Evolutionary conservation across 2,797 vertebrate species (phyloP), one percentile per base, ranked within the genome.

Genomic region (Sciurus vulgaris): DNA sequence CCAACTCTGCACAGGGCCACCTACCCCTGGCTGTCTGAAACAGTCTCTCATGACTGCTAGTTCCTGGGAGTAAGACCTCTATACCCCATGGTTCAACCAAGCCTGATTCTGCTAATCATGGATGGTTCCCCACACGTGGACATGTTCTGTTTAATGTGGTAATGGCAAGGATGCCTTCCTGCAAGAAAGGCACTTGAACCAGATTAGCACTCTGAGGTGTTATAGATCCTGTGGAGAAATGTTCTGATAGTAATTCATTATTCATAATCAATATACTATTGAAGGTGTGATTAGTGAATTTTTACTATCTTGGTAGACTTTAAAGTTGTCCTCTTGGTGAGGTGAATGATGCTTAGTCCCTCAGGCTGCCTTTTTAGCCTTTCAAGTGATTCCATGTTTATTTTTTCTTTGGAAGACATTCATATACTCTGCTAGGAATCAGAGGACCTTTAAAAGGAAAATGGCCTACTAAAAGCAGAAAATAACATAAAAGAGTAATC

Each of bases 381-480:
- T 54, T 83, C n/a, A 89, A 3, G 24, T 83, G 78, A 84, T 87
- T 67, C 38, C 20, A n/a, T 88, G 49, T 78, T 91, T 86, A 30
- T 63, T 92, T 95, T 56, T 91, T 51, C 51, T 94, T 91, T 95
- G 49, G 65, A 93, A 95, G 85, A 61, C 8, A 47, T 9, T 61
- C 49, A 74, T 84, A 51, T 17, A n/a, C 9, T 61, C 72, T 89
- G 24, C 59, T 86, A 63, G 44, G 72, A 82, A 79, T 81, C n/a
- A n/a, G 44, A 91, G 74, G 30, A 84, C 11, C 51, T 89, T 88
- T 30, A 33, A 76, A 81, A 87, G 49, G 79, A 92, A 95, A 56
- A 47, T 86, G 44, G 51, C 18, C 59, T 56, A 17, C 30, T 92
- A 65, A 93, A 63, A 72, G 83, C 84, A 91, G 92, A 86, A 92